Evolutionary conservation across 2,113 vertebrate genomes (phyloP).

Genomic region (Plestiodon gilberti): DNA sequence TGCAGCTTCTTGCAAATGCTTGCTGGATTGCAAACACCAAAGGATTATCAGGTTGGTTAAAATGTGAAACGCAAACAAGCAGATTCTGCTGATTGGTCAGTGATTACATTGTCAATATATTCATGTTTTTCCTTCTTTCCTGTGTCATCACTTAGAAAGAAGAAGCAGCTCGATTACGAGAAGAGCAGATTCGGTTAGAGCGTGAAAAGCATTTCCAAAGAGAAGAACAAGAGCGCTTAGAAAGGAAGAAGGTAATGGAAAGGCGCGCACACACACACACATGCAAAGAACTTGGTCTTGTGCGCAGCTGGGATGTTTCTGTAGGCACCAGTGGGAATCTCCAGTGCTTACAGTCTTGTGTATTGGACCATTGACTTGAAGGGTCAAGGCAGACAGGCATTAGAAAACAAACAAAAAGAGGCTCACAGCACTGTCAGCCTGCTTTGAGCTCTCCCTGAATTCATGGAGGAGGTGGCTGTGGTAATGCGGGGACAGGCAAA

Average conservation of each 20-base stretch:
- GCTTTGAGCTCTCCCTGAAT: not conserved
- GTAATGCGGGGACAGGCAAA: too few species aligned
- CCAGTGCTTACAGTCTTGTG: not conserved
- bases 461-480: too few species aligned
- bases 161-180: constrained; percentile 88
- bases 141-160: constrained; percentile 77
- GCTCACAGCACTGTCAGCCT: not conserved
- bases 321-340: too few species aligned
- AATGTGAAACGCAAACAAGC: not conserved
- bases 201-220: constrained; percentile 94
- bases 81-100: not conserved
- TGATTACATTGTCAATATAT: not conserved
- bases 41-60: not conserved
- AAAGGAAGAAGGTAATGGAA: constrained; percentile 91
- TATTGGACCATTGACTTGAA: not conserved
- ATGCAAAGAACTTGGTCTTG: not conserved
- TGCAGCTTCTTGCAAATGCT: not conserved
- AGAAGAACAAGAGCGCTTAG: constrained; percentile 94
- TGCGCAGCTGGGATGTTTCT: not conserved
- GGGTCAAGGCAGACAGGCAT: not conserved
- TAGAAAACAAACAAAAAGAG: not conserved
- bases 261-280: not conserved
- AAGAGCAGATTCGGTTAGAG: constrained; percentile 86
- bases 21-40: not conserved
- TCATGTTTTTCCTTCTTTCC: not conserved